Evolutionary conservation across 2,113 vertebrate genomes (phyloP).

Genomic region (Acinonyx jubatus): DNA sequence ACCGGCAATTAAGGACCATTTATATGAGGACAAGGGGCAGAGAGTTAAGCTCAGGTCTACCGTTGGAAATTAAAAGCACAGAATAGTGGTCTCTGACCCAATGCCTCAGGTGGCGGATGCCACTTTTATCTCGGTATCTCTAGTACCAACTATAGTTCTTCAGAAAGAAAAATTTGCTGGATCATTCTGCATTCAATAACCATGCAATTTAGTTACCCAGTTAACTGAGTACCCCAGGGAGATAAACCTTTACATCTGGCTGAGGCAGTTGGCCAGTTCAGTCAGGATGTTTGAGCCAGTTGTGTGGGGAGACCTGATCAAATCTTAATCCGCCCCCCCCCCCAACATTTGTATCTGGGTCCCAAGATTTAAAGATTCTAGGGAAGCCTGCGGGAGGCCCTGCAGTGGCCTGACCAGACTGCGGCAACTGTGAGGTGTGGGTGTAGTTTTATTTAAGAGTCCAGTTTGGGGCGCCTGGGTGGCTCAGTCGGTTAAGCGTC

Average conservation of each 20-base stretch:
- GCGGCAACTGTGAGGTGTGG: neutral
- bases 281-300: neutral
- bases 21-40: neutral
- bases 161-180: neutral
- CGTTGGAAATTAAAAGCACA: slow-evolving; percentile 3
- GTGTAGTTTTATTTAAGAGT: neutral
- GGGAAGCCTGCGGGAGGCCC: neutral
- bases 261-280: neutral
- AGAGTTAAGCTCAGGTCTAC: slow-evolving; percentile 12
- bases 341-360: neutral
- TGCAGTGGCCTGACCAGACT: neutral
- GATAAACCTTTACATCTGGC: neutral
- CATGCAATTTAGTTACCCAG: neutral
- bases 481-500: too few relatives aligned
- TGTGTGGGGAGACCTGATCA: neutral
- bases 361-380: neutral
- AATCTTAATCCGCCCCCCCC: neutral
- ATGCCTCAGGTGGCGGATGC: neutral
- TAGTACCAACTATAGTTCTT: neutral
- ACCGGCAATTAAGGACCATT: neutral
- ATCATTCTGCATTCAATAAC: neutral
- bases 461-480: neutral
- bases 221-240: neutral
- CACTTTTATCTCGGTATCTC: neutral
- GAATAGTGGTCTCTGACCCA: neutral